phyloP scores from a whole-genome alignment of 2,113 vertebrate genomes.

The Tetrao urogallus region DNA sequence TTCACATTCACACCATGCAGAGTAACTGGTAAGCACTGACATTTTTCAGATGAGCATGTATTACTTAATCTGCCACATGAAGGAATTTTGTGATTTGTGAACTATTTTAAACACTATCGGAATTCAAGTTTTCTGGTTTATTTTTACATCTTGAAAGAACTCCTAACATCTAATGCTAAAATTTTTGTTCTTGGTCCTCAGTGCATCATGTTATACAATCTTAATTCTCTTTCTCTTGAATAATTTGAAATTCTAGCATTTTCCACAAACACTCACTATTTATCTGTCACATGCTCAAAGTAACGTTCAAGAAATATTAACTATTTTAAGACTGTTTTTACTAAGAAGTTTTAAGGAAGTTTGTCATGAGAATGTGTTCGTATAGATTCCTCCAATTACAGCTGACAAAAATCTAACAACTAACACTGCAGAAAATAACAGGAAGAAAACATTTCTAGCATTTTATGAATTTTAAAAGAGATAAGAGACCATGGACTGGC shows the following conservation, averaged over 20 bases:
- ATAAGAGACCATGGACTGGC: not conserved
- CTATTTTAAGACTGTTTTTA: not conserved
- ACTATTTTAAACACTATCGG: conserved; percentile 42
- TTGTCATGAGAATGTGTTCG: not conserved
- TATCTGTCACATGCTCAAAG: not conserved
- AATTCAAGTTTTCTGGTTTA: conserved; percentile 56
- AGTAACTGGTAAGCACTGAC: conserved; percentile 58
- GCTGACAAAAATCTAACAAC: not conserved
- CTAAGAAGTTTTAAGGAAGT: not conserved
- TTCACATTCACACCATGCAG: conserved; percentile 53
- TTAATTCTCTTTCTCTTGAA: not conserved
- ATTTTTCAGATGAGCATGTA: conserved; percentile 54
- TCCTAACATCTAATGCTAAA: conserved; percentile 17
- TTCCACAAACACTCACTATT: conserved; percentile 9
- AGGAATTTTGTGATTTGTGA: conserved; percentile 55
- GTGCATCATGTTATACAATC: not conserved
- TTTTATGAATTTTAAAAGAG: not conserved
- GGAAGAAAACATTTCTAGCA: not conserved
- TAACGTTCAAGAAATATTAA: not conserved
- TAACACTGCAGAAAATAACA: not conserved
- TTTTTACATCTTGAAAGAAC: conserved; percentile 49
- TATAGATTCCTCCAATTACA: not conserved
- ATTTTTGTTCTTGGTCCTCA: not conserved
- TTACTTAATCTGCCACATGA: conserved; percentile 56
- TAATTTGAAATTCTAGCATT: not conserved